Evolutionary conservation across 1,140 invertebrate species (phyloP), one percentile per base, ranked within the genome.

Genomic region (Platyura marginata): DNA sequence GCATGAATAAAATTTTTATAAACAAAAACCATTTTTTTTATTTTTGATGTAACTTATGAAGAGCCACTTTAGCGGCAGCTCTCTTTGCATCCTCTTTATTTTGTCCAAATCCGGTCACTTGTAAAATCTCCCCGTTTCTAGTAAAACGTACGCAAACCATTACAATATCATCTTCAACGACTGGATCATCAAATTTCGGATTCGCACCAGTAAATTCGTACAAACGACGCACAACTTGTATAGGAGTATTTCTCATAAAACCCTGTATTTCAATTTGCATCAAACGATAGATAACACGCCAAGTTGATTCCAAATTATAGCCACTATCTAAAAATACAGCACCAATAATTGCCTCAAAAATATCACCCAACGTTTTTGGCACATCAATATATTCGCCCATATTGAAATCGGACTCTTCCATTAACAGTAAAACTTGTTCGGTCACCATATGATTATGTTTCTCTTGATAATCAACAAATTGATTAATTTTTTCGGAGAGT

Each of bases 301-400:
- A 98, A 1, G 89, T 81, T 40, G 63, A 65, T 8, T 75, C 57
- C n/a, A 96, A 56, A 55, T 78, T 67, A 52, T 82, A 81, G 10
- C 73, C 74, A 55, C 75, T 79, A 66, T 98, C 93, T 9, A 97
- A 59, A 57, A 81, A 98, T 46, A 98, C 79, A 0, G 92, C 93
- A 6, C 90, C 93, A 40, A 84, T 79, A 0, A 94, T 54, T 0
- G 91, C 86, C 64, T 97, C 93, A 60, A 94, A 89, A 37, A 98
- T 69, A 62, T 97, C 92, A 3, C 90, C 90, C 11, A 98, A 65
- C n/a, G 59, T 61, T 71, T 97, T 97, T 0, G 94, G 94, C 1
- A 94, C 87, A 61, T 96, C 89, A 3, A 89, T 64, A 47, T 77
- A 74, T 49, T 79, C 74, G 0, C 75, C 72, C 10, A 83, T 58